phyloP scores from a whole-genome alignment of 37 sponge, comb jelly and placozoan genomes.

The Ianthella basta region DNA sequence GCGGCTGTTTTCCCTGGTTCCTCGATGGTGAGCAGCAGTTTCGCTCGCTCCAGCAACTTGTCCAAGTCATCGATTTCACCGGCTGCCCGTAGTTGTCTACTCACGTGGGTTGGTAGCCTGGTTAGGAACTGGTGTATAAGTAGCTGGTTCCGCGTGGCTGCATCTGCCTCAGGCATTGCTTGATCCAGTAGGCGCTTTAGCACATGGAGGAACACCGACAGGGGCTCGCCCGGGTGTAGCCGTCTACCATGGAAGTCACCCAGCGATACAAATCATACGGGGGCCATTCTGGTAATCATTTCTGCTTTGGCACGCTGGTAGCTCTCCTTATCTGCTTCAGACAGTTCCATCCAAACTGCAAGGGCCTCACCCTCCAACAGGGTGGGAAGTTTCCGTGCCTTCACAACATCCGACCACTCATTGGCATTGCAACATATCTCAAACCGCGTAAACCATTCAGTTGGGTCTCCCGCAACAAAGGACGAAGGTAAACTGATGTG shows the following conservation, averaged over 20 bases:
- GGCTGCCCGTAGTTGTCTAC: neutral
- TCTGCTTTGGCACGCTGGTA: too few species aligned
- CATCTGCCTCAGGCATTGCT: constrained; percentile 13
- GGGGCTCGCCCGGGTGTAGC: neutral
- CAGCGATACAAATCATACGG: constrained; percentile 7
- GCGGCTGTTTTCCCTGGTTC: neutral
- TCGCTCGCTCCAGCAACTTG: neutral
- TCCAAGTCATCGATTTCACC: neutral
- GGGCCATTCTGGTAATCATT: neutral
- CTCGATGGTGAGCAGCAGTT: neutral
- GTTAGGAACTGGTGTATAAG: constrained; percentile 4
- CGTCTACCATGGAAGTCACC: neutral
- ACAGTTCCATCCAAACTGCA: too few species aligned
- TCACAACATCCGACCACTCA: too few species aligned
- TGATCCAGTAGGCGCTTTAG: neutral
- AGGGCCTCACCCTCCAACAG: constrained; percentile 14
- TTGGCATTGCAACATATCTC: too few species aligned
- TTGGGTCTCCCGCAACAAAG: too few species aligned
- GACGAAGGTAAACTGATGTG: too few species aligned
- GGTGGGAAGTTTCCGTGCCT: neutral
- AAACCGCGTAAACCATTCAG: too few species aligned
- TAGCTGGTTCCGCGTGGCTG: neutral
- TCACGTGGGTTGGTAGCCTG: neutral
- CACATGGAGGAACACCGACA: neutral
- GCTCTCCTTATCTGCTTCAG: too few species aligned